Evolutionary conservation across 2,888 invertebrate species (phyloP), one percentile per base, ranked within the genome.

Genomic region (Cordilura impudica): DNA sequence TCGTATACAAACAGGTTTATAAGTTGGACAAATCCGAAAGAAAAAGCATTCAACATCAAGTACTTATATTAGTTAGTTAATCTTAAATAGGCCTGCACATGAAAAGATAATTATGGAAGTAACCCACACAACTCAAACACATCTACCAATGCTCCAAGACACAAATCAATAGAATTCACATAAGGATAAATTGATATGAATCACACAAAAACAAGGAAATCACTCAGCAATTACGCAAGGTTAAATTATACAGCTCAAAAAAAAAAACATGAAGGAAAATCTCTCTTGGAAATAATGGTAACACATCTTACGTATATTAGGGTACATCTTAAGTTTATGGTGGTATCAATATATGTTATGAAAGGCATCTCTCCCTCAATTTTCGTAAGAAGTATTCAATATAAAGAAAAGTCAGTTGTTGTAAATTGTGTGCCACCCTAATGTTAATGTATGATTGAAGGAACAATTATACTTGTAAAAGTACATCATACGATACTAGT

Each of bases 211-310:
- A n/a, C 19, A 47, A 7, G 19, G 45, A 56, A 75, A 75, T 75
- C 75, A 71, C 45, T 63, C 67, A 79, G 58, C 75, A 79, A 79
- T 79, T 79, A 75, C 79, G 53, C 70, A 70, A 74, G 47, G 60
- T 74, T 74, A 56, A 66, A 23, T 56, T 61, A 49, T 63, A 63
- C n/a, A 5, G n/a, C 12, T n/a, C n/a, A n/a, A n/a, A n/a, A 18
- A 61, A 45, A 47, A 16, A 12, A 61, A 63, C n/a, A 51, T 49
- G n/a, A 26, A 31, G 16, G 39, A n/a, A 35, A 58, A 31, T 31
- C 31, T 60, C 19, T 66, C 31, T 56, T 67, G 60, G 61, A 71
- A 79, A 67, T 71, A 75, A 61, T 75, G 45, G 56, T 58, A 75
- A 67, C 78, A 75, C 29, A 69, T 58, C 58, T 21, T 10, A 47